phyloP scores from a whole-genome alignment of 92 coral and sea anemone species.

The Pocillopora grandis region DNA sequence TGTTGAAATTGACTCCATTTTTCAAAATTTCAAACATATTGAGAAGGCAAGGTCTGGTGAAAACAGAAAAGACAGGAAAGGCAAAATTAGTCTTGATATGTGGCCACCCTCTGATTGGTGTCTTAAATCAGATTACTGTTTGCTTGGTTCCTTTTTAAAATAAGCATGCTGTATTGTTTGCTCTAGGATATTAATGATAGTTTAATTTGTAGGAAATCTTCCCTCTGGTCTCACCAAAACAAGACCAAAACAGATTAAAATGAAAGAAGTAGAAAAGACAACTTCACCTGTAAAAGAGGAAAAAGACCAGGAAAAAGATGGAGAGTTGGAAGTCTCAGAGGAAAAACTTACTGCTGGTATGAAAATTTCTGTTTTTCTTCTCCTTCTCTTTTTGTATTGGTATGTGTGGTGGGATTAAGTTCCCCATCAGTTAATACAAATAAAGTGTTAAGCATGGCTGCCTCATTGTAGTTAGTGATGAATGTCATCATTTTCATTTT shows the following conservation, averaged over 20 bases:
- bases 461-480: too few relatives aligned
- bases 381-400: background rate
- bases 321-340: slow-evolving; percentile 4
- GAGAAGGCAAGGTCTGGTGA: too few relatives aligned
- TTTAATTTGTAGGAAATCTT: slow-evolving; percentile 34
- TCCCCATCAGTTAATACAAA: background rate
- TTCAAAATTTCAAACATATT: too few relatives aligned
- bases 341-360: slow-evolving; percentile 10
- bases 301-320: slow-evolving; percentile 3
- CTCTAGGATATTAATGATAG: background rate
- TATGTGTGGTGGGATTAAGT: background rate
- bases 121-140: background rate
- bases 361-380: background rate
- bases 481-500: too few relatives aligned
- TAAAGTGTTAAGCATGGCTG: too few relatives aligned
- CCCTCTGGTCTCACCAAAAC: slow-evolving; percentile 49
- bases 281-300: slow-evolving; percentile 1
- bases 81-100: too few relatives aligned
- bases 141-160: background rate
- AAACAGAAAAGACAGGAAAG: too few relatives aligned
- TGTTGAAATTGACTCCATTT: too few relatives aligned
- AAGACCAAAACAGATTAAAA: slow-evolving; percentile 39
- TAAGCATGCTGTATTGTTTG: background rate
- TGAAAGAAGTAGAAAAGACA: slow-evolving; percentile 7
- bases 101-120: background rate